Base-by-base conservation (phyloP, 2,888 invertebrate species). In the Eupithecia insigniata region DNA sequence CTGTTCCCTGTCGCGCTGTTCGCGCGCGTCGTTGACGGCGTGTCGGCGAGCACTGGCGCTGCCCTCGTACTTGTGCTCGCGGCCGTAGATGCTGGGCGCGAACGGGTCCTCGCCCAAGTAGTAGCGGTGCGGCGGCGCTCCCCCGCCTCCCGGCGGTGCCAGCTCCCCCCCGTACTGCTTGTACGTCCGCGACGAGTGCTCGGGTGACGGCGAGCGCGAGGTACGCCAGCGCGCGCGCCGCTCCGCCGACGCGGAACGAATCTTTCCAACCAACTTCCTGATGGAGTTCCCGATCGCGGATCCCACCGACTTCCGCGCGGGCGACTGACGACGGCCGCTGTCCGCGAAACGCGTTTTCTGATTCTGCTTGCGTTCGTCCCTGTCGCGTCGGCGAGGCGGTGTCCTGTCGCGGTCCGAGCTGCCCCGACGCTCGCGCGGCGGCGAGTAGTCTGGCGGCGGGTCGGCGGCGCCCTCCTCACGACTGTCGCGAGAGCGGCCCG, bases 71-170 rank as follows among this genome's bases (percentile, higher is more conserved):
- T 97, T 97, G 90, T 97, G 97, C 90, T 97, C 97, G 83, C 97
- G 96, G 76, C 97, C 97, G 89, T 97, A 97, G 86, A 97, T 96
- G 90, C 96, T 97, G 77, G 96, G 97, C 72, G 96, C 97, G 89
- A 97, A 98, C 36, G 97, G 97, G 94, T 98, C 97, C 92, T 98
- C 97, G 55, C 97, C 97, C 80, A 98, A 95, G 89, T 98, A 98
- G 92, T 97, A 98, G 79, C 96, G 95, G 86, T 97, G 97, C 77
- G 96, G 95, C 16, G 96, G 96, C 76, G 91, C 90, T 81, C 86
- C 87, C 16, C 90, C 92, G 73, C 92, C 91, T 85, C 66, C 85
- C 84, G 90, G 91, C 85, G 94, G 93, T 83, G 93, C 91, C 81
- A 92, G 82, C 85, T 93, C 94, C 65, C 90, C 93, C 76, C 93